phyloP scores from a whole-genome alignment of 2,888 invertebrate species.

The Hyposoter dolosus region DNA sequence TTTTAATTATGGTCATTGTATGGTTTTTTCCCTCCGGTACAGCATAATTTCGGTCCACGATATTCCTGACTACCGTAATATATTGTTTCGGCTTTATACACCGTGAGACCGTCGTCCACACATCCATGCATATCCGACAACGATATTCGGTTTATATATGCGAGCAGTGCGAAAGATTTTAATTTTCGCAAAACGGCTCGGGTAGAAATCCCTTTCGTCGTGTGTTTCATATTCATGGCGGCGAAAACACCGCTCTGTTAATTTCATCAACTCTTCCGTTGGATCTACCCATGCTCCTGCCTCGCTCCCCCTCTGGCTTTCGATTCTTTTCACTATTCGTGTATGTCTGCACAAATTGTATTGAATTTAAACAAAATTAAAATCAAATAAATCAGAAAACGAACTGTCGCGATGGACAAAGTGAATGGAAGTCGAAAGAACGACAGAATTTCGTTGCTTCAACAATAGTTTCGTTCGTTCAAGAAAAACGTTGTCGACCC shows the following conservation, averaged over 20 bases:
- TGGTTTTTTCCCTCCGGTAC: background rate
- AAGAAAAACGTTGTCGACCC: too few species aligned
- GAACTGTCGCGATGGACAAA: too few species aligned
- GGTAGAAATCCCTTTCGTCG: constrained; percentile 65
- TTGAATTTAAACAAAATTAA: too few species aligned
- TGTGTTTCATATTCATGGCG: constrained; percentile 76
- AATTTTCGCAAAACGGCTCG: constrained; percentile 68
- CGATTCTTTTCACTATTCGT: constrained; percentile 18
- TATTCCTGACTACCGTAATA: constrained; percentile 19
- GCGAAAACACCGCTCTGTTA: constrained; percentile 72
- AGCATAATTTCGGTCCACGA: background rate
- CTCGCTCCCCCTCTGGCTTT: constrained; percentile 34
- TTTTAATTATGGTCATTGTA: constrained; percentile 52
- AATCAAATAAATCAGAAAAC: too few species aligned
- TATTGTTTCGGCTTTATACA: constrained; percentile 28
- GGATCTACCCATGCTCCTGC: constrained; percentile 54
- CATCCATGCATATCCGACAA: constrained; percentile 23
- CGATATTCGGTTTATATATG: constrained; percentile 37
- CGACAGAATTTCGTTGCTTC: too few species aligned
- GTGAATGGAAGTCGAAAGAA: too few species aligned
- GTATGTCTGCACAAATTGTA: constrained; percentile 15
- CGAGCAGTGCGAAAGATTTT: constrained; percentile 68
- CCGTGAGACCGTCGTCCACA: background rate
- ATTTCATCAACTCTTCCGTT: constrained; percentile 72
- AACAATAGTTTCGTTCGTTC: too few species aligned